phyloP scores from a whole-genome alignment of 2,113 vertebrate genomes.

The Hypomesus transpacificus region DNA sequence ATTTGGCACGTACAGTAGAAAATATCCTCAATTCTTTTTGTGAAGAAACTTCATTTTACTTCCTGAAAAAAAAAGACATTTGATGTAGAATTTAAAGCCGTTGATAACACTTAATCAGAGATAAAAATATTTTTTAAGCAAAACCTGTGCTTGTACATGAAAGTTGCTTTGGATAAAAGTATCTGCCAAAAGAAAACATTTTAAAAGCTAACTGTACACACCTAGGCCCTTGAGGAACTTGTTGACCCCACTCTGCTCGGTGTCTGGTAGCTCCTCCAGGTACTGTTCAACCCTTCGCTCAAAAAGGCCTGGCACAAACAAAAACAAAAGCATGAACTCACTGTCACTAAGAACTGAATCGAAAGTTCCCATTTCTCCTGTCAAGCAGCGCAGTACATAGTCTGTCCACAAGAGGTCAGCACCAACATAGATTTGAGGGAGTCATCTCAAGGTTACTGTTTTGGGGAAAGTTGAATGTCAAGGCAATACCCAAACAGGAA shows the following conservation, averaged over 20 bases:
- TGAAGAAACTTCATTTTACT: conserved; percentile 99
- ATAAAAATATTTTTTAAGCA: background rate
- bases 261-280: conserved; percentile 94
- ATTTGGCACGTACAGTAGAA: conserved; percentile 39
- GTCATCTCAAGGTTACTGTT: background rate
- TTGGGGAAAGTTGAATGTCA: conserved; percentile 9
- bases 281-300: conserved; percentile 96
- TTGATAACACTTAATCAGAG: background rate
- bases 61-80: conserved; percentile 73
- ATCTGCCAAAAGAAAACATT: background rate
- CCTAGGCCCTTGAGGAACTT: conserved; percentile 96
- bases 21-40: conserved; percentile 87
- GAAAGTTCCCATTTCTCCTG: background rate
- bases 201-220: conserved; percentile 62
- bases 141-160: background rate
- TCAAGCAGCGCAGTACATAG: too few species aligned
- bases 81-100: background rate
- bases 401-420: conserved; percentile 61
- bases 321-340: conserved; percentile 20
- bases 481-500: too few species aligned
- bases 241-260: conserved; percentile 96
- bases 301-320: conserved; percentile 81
- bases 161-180: too few species aligned
- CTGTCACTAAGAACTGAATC: background rate
- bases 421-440: conserved; percentile 12